Evolutionary conservation across 2,113 vertebrate species (phyloP).

Genomic region (Catharus bicknelli): DNA sequence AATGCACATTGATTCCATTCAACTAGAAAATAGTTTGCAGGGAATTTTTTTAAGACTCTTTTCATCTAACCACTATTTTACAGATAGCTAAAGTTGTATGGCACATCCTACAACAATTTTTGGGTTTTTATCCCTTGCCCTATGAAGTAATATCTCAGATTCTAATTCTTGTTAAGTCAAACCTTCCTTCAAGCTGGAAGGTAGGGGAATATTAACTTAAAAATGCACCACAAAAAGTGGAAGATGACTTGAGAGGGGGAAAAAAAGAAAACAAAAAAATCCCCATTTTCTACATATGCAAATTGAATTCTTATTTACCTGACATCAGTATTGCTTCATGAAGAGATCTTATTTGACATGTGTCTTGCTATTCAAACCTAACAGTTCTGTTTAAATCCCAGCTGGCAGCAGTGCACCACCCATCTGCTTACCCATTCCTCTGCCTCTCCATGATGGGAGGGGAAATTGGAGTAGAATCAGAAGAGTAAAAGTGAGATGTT

Average conservation of each 20-base stretch:
- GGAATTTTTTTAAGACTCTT: not conserved
- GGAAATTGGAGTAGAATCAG: not conserved
- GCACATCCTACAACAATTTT: not conserved
- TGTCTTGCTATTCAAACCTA: accelerated
- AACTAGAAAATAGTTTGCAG: not conserved
- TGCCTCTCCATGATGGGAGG: not conserved
- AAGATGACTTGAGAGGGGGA: not conserved
- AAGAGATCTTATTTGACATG: not conserved
- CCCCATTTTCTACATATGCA: accelerated
- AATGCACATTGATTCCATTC: not conserved
- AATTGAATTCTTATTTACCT: not conserved
- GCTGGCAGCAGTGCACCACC: not conserved
- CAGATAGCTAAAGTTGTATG: not conserved
- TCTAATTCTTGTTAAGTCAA: not conserved
- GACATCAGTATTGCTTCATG: not conserved
- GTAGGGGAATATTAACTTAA: not conserved
- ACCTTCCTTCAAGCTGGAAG: not conserved
- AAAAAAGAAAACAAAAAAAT: not conserved
- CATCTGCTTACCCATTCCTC: not conserved
- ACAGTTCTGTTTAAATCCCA: not conserved
- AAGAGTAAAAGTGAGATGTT: not conserved
- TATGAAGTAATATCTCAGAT: not conserved
- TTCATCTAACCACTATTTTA: not conserved
- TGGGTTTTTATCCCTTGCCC: accelerated
- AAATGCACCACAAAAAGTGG: not conserved